Conservation (phyloP, 2,113 vertebrate genomes). For the Apodemus sylvaticus region DNA sequence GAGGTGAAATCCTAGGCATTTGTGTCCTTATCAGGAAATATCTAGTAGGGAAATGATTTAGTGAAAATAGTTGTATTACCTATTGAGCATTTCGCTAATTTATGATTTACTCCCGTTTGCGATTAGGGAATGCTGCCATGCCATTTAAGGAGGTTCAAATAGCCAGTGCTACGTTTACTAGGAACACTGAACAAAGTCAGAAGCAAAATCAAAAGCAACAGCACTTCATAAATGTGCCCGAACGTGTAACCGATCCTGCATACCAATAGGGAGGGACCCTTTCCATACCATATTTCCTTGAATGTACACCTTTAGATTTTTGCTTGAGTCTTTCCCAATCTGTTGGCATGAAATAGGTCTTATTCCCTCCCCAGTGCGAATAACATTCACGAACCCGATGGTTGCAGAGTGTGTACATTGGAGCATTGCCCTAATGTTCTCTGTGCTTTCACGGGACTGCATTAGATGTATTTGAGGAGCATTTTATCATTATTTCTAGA, state of each 20-base stretch:
- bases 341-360: background rate
- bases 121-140: background rate
- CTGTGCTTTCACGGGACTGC: background rate
- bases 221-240: background rate
- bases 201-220: background rate
- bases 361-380: background rate
- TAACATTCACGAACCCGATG: background rate
- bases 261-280: background rate
- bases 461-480: slow-evolving; percentile 55
- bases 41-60: background rate
- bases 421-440: background rate
- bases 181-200: background rate
- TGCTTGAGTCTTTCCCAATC: background rate
- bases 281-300: background rate
- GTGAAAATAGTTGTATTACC: background rate
- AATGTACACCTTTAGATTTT: background rate
- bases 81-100: background rate
- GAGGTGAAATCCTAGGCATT: background rate
- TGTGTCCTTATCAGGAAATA: background rate
- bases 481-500: slow-evolving; percentile 74
- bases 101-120: background rate
- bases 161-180: background rate
- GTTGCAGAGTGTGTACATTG: background rate
- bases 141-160: background rate
- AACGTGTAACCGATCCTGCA: background rate